Base-by-base conservation (phyloP, 2,888 invertebrate species). In the Drosophila merina region DNA sequence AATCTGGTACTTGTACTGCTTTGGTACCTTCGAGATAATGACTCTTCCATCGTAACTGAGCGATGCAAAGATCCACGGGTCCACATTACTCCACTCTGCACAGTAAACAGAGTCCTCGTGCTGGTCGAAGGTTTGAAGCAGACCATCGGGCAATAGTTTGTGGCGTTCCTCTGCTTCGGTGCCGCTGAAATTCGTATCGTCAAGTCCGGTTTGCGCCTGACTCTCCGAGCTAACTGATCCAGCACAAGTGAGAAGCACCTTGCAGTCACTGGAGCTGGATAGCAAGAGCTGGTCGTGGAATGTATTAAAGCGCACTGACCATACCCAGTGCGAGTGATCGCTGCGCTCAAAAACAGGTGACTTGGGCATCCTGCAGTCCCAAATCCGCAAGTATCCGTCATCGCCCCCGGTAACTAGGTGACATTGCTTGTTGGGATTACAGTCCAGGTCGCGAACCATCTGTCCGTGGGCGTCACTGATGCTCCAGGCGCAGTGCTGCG, bases 61-160 rank as follows among this genome's bases (percentile, higher is more conserved):
- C 0, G 99, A 99, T n/a, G 99, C 99, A 93, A 99, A 99, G 63
- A 98, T 96, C 99, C 99, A 99, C 10, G 99, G 98, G 93, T 99
- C 99, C 26, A 97, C 97, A 25, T 96, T 95, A 71, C 98, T 98
- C 99, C 99, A 99, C 92, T 98, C 98, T 0, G 96, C 97, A 88
- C 97, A 96, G 92, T 99, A 99, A 12, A 99, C 99, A 5, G 98
- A 97, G 92, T 99, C 99, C 91, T 99, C 99, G 89, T 99, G 99
- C 83, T 98, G 97, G 90, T 99, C 98, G 89, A 98, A 98, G 6
- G 86, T 96, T 57, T 96, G 96, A 4, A 99, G 93, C 0, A 98
- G 95, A 1, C 98, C 98, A 92, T 99, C 99, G 75, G 95, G 94
- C 28, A 91, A 77, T 26, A 88, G 66, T 36, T 88, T 90, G 30